phyloP scores from a whole-genome alignment of 2,113 vertebrate species.

The Caranx ignobilis region DNA sequence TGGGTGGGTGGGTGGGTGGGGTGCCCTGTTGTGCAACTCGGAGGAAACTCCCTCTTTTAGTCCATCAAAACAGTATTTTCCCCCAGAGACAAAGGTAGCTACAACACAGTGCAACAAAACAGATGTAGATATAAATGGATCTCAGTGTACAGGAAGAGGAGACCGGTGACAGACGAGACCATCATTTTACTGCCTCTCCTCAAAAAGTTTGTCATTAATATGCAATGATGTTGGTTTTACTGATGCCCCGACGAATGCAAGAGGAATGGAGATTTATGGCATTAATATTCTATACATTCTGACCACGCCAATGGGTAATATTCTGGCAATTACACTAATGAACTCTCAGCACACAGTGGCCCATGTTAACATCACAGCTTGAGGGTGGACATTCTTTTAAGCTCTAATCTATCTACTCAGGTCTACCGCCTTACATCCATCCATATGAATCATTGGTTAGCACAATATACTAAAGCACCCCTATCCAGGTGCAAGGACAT shows the following conservation, averaged over 20 bases:
- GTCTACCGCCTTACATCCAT: constrained; percentile 55
- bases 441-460: constrained; percentile 67
- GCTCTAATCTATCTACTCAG: constrained; percentile 67
- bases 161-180: constrained; percentile 21
- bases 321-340: constrained; percentile 80
- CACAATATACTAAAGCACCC: constrained; percentile 49
- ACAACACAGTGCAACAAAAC: constrained; percentile 45
- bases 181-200: constrained; percentile 32
- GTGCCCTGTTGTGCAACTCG: constrained; percentile 66
- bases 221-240: constrained; percentile 53
- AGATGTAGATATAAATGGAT: constrained; percentile 53
- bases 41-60: constrained; percentile 73
- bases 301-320: constrained; percentile 78
- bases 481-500: constrained; percentile 73
- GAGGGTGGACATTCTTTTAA: constrained; percentile 74
- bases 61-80: constrained; percentile 70
- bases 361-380: constrained; percentile 76
- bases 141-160: constrained; percentile 11
- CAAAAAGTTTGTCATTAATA: constrained; percentile 66
- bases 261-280: constrained; percentile 67
- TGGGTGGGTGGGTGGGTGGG: constrained; percentile 53
- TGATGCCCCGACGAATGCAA: constrained; percentile 32
- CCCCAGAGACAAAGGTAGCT: constrained; percentile 58
- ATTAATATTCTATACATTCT: constrained; percentile 78
- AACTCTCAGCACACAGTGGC: constrained; percentile 72